Conservation (phyloP, 1,140 invertebrate genomes). For the Stenopsyche tienmushanensis region DNA sequence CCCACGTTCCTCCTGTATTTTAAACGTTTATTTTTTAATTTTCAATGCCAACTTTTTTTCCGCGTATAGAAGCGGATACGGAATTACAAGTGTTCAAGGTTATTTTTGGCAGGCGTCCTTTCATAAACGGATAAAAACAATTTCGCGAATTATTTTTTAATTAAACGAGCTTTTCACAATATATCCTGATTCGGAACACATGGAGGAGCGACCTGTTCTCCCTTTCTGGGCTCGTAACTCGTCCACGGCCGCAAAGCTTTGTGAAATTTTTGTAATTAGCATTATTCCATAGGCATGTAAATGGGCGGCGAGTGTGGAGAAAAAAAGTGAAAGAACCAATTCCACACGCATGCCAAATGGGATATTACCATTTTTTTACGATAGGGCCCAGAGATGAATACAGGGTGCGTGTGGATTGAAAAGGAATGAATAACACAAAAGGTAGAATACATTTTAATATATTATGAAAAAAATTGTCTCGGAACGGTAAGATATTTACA, state of each 20-base stretch:
- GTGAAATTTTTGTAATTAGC: conserved; percentile 41
- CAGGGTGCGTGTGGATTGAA: conserved; percentile 12
- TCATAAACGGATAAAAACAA: neutral
- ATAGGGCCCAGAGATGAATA: conserved; percentile 24
- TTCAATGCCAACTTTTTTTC: no score
- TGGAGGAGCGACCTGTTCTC: conserved; percentile 1
- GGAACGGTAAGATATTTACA: neutral
- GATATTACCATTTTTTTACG: conserved; percentile 32
- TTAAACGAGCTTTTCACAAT: neutral
- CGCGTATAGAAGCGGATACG: no score
- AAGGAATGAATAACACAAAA: conserved; percentile 12
- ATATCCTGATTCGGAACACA: neutral
- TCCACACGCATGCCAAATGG: conserved; percentile 31
- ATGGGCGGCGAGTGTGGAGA: conserved; percentile 22
- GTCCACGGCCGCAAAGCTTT: conserved; percentile 36
- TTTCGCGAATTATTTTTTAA: neutral
- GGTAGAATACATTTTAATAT: conserved; percentile 26
- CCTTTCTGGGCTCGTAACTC: conserved; percentile 11
- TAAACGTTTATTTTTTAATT: no score
- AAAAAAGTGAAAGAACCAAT: conserved; percentile 19
- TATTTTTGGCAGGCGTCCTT: no score
- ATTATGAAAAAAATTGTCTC: conserved; percentile 9
- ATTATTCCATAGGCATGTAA: conserved; percentile 41
- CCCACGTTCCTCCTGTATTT: no score
- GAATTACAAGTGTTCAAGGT: no score